Evolutionary conservation across 2,113 vertebrate genomes (phyloP).

Genomic region (Rafetus swinhoei): DNA sequence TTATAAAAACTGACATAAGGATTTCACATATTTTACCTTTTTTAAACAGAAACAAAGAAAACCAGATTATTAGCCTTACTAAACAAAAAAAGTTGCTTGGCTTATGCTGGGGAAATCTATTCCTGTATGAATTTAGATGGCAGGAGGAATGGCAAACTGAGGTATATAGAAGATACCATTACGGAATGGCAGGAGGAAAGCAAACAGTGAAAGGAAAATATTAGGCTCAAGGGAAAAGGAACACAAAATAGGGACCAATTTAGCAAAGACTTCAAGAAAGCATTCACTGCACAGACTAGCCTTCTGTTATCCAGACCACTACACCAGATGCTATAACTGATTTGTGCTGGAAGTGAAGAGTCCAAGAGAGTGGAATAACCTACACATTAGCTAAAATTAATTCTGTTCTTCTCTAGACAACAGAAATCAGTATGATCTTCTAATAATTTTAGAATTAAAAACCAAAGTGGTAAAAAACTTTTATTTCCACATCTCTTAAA

Average conservation of each 20-base stretch:
- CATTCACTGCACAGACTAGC: background rate
- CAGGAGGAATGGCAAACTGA: background rate
- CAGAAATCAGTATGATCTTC: background rate
- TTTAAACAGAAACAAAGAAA: background rate
- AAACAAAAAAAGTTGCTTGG: background rate
- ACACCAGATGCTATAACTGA: background rate
- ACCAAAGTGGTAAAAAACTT: background rate
- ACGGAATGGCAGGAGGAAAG: background rate
- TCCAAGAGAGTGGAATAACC: background rate
- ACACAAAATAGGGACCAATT: background rate
- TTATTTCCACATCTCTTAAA: background rate
- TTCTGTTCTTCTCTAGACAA: slow-evolving; percentile 26
- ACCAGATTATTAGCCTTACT: background rate
- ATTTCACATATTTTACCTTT: background rate
- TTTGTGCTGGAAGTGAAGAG: background rate
- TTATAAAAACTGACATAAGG: background rate
- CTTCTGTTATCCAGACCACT: background rate
- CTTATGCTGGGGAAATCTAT: background rate
- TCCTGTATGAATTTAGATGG: background rate
- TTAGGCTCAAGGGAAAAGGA: background rate
- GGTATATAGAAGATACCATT: background rate
- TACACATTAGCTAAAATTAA: slow-evolving; percentile 12
- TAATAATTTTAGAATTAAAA: background rate
- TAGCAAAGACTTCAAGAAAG: background rate
- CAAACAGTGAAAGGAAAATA: background rate